A percentile compares a stretch with the other conserved stretches of the same genome.
phyloP scores from a whole-genome alignment of 2,113 vertebrate species.

The Xerus inauris region DNA sequence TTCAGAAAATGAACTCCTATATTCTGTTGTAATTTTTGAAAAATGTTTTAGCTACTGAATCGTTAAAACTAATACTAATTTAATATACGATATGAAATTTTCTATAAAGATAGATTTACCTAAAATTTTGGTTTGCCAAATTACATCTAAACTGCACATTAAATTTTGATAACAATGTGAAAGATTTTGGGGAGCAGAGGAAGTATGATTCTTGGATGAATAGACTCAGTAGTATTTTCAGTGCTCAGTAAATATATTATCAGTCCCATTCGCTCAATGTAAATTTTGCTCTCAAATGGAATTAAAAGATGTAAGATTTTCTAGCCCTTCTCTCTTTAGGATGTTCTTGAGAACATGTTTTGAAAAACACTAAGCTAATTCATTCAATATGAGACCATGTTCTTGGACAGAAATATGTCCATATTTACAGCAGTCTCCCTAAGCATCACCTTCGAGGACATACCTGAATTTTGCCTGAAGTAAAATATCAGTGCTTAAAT shows the following conservation, averaged over 20 bases:
- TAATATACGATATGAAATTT: neutral
- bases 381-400: neutral
- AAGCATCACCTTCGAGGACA: neutral
- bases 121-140: neutral
- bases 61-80: neutral
- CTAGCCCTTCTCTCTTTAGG: neutral
- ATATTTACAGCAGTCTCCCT: neutral
- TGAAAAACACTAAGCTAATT: neutral
- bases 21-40: neutral
- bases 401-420: neutral
- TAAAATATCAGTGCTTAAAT: neutral
- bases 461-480: neutral
- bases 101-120: neutral
- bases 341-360: neutral
- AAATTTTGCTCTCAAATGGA: neutral
- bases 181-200: neutral
- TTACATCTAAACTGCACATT: neutral
- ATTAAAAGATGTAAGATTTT: neutral
- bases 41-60: neutral
- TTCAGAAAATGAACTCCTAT: neutral
- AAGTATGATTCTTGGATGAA: neutral
- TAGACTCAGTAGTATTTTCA: neutral
- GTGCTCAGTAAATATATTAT: neutral
- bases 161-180: neutral
- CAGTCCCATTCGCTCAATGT: neutral